Percentiles rank a stretch among this genome's conserved stretches.
Evolutionary conservation across 53 echinoderm and acorn worm genomes (phyloP).

Genomic region (Echinometra lucunter): DNA sequence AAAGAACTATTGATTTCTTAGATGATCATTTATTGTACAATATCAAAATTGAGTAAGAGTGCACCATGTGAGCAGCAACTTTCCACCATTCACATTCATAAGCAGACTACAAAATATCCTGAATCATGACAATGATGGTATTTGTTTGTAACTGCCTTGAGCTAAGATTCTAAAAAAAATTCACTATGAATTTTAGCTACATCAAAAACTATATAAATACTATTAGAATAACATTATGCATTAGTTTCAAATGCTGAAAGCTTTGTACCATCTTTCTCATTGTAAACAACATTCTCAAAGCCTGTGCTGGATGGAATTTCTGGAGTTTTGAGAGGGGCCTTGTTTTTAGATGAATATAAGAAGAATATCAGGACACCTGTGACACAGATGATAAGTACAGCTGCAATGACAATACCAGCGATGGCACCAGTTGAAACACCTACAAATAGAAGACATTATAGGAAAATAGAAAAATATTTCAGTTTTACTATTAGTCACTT

Average conservation of each 20-base stretch:
- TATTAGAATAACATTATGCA: conserved; percentile 34
- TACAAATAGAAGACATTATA: neutral
- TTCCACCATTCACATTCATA: too few relatives aligned
- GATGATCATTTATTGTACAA: neutral
- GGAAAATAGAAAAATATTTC: neutral
- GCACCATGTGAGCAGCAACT: neutral
- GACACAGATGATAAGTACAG: conserved; percentile 42
- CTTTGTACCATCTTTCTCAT: conserved; percentile 57
- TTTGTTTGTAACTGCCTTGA: neutral
- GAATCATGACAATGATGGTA: neutral
- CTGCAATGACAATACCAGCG: conserved; percentile 47
- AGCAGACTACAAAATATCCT: neutral
- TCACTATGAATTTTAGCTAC: neutral
- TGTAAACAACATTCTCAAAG: conserved; percentile 65
- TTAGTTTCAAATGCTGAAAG: conserved; percentile 58
- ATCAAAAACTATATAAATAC: conserved; percentile 50
- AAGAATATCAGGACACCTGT: conserved; percentile 43
- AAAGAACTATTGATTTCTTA: too few relatives aligned
- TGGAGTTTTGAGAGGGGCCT: conserved; percentile 30
- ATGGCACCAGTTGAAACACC: conserved; percentile 60
- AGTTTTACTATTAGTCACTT: neutral
- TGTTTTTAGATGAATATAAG: conserved; percentile 21
- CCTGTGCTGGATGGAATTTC: conserved; percentile 25
- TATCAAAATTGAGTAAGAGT: neutral
- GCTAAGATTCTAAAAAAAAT: neutral